These are phyloP conservation scores for Pterostichus niger DNA, from an alignment of 2,888 invertebrate species.

Conservation along the genomic window DNA sequence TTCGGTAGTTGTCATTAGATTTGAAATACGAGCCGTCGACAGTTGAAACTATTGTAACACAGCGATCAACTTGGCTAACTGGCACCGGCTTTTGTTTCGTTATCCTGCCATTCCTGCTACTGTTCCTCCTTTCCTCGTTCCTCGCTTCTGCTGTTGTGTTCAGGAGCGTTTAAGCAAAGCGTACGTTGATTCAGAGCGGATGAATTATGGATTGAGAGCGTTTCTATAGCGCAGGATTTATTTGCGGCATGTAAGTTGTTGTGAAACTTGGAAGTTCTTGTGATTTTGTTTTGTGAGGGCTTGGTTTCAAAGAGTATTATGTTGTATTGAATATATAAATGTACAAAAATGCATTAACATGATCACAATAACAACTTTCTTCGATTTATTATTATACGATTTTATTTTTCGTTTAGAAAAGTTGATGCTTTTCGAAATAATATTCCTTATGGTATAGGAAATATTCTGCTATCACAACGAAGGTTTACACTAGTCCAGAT, in stretches of 20 bases:
- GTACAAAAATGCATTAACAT: conserved; percentile 11
- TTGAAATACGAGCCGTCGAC: conserved; percentile 59
- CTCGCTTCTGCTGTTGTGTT: not conserved
- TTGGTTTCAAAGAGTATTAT: conserved; percentile 19
- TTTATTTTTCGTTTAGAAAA: no score
- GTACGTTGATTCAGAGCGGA: conserved; percentile 25
- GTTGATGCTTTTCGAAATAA: no score
- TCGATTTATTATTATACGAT: no score
- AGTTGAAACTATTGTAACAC: conserved; percentile 59
- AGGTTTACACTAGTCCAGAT: no score
- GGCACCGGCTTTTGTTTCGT: conserved; percentile 58
- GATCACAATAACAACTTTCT: not conserved
- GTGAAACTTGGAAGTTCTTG: conserved; percentile 10
- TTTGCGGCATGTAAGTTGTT: conserved; percentile 14
- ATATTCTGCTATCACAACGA: no score
- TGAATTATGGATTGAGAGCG: conserved; percentile 39
- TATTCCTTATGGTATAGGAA: no score
- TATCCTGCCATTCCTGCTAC: conserved; percentile 14
- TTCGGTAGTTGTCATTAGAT: conserved; percentile 57
- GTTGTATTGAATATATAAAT: conserved; percentile 24
- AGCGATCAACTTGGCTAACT: conserved; percentile 62
- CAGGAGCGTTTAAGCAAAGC: conserved; percentile 40
- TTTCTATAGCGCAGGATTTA: conserved; percentile 37
- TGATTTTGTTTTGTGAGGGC: conserved; percentile 17
- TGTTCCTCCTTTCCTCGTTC: not conserved